These are phyloP conservation scores for Oenanthe oenanthe DNA, from an alignment of 2,113 vertebrate genomes.

Conservation along the genomic window DNA sequence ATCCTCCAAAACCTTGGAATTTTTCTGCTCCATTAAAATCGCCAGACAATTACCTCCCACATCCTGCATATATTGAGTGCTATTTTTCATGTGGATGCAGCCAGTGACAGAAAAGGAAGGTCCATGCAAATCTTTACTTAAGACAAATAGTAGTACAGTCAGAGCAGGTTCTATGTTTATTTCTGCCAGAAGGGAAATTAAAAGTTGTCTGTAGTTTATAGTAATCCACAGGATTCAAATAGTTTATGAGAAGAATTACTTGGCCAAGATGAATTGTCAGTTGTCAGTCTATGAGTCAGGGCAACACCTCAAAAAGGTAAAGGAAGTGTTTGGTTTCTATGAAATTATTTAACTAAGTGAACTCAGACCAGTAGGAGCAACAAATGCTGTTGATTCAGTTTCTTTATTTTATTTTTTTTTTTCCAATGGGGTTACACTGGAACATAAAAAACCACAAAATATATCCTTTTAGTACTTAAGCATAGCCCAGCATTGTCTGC, in stretches of 20 bases:
- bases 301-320: slow-evolving; percentile 49
- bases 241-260: background rate
- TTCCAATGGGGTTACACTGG: slow-evolving; percentile 30
- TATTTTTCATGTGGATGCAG: background rate
- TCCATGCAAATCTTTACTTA: background rate
- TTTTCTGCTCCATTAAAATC: slow-evolving; percentile 62
- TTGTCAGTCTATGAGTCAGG: slow-evolving; percentile 3
- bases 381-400: slow-evolving; percentile 54
- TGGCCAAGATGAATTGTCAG: background rate
- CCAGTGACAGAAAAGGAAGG: background rate
- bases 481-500: background rate
- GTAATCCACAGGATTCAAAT: background rate
- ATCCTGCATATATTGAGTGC: background rate
- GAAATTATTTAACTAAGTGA: slow-evolving; percentile 68
- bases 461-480: background rate
- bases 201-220: background rate
- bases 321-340: background rate
- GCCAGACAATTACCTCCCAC: slow-evolving; percentile 12
- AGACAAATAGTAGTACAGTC: background rate
- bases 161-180: background rate
- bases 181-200: background rate
- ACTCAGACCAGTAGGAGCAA: slow-evolving; percentile 69
- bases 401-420: slow-evolving; percentile 41
- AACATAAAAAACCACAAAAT: background rate
- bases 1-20: slow-evolving; percentile 43